Base-by-base conservation (phyloP, 2,888 invertebrate genomes). In the Heliconius charithonia region DNA sequence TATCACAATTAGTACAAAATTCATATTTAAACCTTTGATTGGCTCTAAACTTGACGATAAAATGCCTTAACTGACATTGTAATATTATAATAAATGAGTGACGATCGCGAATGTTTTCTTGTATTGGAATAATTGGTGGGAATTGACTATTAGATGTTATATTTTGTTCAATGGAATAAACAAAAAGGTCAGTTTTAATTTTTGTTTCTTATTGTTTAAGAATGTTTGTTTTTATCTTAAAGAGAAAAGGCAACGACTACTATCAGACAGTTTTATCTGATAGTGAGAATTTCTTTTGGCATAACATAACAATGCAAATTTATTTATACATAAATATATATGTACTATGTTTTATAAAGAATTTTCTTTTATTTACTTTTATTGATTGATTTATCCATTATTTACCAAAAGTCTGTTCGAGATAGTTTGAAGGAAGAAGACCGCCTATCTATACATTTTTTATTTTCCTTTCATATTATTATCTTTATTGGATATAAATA, bases 11-110 rank as follows among this genome's bases (percentile, higher is more conserved):
- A 90, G 86, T 91, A 90, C 90, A 88, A 89, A 90, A 89, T 89
- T 89, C 85, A 87, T 86, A 89, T 91, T 94, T 93, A 91, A 94
- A 94, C 93, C 90, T 86, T 90, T 91, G 93, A 94, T 94, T 94
- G 90, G 89, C 87, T 87, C 85, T 90, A 92, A 93, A 94, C 93
- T 89, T 86, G 86, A 85, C 85, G 92, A 93, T 93, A 92, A 91
- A 85, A 85, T 82, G 75, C 83, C 85, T 79, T 82, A 86, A 88
- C 85, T 86, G 84, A 79, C 82, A 80, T 84, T 79, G 37, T 81
- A 83, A 79, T 85, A 81, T 85, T 85, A 84, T 81, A 83, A 81
- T 76, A 67, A 83, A 82, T 82, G 22, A 63, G 63, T 63, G 62
- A 41, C 41, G 45, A 74, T 10, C 22, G 29, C 56, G 16, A 72